Evolutionary conservation across 2,113 vertebrate genomes (phyloP).

Genomic region (Columba livia): DNA sequence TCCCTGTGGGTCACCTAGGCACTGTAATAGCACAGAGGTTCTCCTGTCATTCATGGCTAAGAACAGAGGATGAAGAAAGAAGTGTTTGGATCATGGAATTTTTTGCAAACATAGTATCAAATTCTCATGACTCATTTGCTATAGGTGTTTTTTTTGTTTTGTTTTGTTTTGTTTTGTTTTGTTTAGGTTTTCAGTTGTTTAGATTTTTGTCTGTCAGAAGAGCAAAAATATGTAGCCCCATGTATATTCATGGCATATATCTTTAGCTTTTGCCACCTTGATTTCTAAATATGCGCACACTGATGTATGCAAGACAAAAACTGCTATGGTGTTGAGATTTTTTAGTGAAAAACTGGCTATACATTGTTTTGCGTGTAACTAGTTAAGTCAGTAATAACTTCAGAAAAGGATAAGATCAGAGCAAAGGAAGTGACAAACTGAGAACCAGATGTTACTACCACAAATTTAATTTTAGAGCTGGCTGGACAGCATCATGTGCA

Average conservation of each 20-base stretch:
- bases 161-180: too few species aligned
- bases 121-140: neutral
- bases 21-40: neutral
- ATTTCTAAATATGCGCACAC: neutral
- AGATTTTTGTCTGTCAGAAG: neutral
- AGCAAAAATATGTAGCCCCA: neutral
- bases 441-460: neutral
- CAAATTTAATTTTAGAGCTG: constrained; percentile 25
- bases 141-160: neutral
- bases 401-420: neutral
- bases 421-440: neutral
- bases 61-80: neutral
- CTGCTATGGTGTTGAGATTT: accelerated
- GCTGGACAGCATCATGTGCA: neutral
- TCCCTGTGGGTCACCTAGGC: too few species aligned
- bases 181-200: accelerated
- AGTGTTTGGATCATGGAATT: neutral
- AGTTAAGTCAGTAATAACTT: neutral
- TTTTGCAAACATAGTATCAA: neutral
- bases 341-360: neutral
- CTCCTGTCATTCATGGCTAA: neutral
- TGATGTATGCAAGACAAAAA: neutral
- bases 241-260: neutral
- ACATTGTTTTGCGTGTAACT: neutral
- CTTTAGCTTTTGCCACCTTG: neutral